Evolutionary conservation across 2,113 vertebrate genomes (phyloP).

Genomic region (Pomatostomus ruficeps): DNA sequence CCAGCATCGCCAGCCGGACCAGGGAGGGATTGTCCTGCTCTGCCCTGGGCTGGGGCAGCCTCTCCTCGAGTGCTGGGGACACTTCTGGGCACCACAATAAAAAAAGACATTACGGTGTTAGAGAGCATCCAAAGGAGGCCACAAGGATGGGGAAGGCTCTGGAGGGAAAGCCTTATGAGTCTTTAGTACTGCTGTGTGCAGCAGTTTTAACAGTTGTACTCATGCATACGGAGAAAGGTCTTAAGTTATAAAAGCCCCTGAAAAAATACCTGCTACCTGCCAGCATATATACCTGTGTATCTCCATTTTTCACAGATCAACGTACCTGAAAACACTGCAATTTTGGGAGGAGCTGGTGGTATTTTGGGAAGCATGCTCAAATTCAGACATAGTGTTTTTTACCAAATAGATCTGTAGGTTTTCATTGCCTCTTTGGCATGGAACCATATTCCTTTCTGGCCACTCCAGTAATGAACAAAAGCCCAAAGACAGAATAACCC

Average conservation of each 20-base stretch:
- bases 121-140: neutral
- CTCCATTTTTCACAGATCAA: neutral
- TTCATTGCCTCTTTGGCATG: neutral
- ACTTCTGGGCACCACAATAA: neutral
- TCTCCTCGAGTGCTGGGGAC: neutral
- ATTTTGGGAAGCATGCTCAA: neutral
- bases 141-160: neutral
- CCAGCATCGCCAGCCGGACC: too few relatives aligned
- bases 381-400: neutral
- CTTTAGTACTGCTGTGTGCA: neutral
- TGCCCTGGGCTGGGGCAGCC: neutral
- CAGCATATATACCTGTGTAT: neutral
- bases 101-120: accelerated
- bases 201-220: neutral
- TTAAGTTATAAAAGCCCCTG: neutral
- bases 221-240: neutral
- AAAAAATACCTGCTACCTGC: neutral
- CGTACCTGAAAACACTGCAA: neutral
- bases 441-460: neutral
- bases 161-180: neutral
- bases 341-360: neutral
- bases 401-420: neutral
- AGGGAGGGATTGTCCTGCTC: neutral
- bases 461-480: neutral
- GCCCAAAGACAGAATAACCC: neutral